Conservation (phyloP, 2,888 invertebrate genomes). For the Hypselothyrea guttata region DNA sequence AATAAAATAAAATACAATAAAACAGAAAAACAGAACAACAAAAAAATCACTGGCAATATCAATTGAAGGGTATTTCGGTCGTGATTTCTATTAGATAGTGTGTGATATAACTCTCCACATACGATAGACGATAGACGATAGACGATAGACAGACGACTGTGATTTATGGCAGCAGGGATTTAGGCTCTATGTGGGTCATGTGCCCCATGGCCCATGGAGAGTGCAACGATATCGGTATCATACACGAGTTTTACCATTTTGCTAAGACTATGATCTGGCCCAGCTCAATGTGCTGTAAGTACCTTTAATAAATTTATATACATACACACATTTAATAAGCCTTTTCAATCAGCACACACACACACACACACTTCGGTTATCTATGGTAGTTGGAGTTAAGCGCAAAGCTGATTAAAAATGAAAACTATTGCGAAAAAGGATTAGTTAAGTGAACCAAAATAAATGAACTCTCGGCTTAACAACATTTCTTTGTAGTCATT, state of each 20-base stretch:
- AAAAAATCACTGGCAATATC: slow-evolving; percentile 66
- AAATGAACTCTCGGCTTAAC: slow-evolving; percentile 74
- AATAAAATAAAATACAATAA: no score
- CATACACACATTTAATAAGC: slow-evolving; percentile 15
- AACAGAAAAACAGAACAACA: slow-evolving; percentile 26
- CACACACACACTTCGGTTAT: slow-evolving; percentile 9
- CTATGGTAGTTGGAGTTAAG: slow-evolving; percentile 39
- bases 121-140: slow-evolving; percentile 2
- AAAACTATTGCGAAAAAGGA: slow-evolving; percentile 73
- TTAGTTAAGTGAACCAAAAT: slow-evolving; percentile 78
- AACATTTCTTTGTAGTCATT: slow-evolving; percentile 74
- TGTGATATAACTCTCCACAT: not conserved
- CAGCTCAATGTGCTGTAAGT: slow-evolving; percentile 18
- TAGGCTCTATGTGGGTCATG: slow-evolving; percentile 56
- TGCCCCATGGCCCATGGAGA: slow-evolving; percentile 18
- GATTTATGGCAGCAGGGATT: slow-evolving; percentile 49
- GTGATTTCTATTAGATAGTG: slow-evolving; percentile 58
- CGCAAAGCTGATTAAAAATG: slow-evolving; percentile 73
- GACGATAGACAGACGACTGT: slow-evolving; percentile 22
- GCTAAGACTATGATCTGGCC: slow-evolving; percentile 37
- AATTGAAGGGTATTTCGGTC: slow-evolving; percentile 71
- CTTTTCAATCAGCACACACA: not conserved
- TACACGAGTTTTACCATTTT: slow-evolving; percentile 8
- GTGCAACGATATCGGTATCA: slow-evolving; percentile 18
- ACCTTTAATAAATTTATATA: slow-evolving; percentile 1